Evolutionary conservation across 2,888 invertebrate species (phyloP).

Genomic region (Philereme transversata): DNA sequence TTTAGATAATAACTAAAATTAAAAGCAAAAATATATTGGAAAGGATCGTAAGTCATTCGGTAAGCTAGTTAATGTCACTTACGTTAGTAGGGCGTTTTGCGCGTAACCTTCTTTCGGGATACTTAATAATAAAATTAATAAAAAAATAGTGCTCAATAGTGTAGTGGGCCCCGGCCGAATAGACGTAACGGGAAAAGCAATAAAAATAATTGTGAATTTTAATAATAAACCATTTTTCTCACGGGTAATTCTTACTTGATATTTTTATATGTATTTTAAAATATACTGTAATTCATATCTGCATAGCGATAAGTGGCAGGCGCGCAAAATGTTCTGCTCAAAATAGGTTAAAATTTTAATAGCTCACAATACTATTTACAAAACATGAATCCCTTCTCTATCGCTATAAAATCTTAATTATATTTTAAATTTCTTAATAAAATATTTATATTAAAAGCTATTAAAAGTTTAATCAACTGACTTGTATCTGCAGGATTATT

Average conservation of each 20-base stretch:
- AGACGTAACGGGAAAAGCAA: slow-evolving; percentile 71
- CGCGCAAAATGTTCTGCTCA: slow-evolving; percentile 52
- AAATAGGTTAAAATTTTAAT: slow-evolving; percentile 40
- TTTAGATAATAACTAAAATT: slow-evolving; percentile 80
- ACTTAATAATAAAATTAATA: slow-evolving; percentile 66
- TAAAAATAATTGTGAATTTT: slow-evolving; percentile 74
- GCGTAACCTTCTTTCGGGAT: slow-evolving; percentile 65
- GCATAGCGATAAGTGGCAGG: slow-evolving; percentile 75
- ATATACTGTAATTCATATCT: slow-evolving; percentile 81
- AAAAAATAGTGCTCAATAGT: slow-evolving; percentile 80
- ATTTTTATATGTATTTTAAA: slow-evolving; percentile 83
- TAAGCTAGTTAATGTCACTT: slow-evolving; percentile 63
- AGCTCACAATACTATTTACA: slow-evolving; percentile 28
- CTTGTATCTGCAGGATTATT: slow-evolving; percentile 58
- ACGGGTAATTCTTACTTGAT: slow-evolving; percentile 73
- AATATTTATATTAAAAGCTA: slow-evolving; percentile 32
- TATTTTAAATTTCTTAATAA: slow-evolving; percentile 31
- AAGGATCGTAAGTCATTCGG: slow-evolving; percentile 66
- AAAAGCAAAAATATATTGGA: slow-evolving; percentile 77
- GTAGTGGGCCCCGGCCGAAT: slow-evolving; percentile 57
- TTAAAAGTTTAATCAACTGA: slow-evolving; percentile 49
- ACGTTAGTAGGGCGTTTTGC: slow-evolving; percentile 72
- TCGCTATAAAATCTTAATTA: slow-evolving; percentile 12
- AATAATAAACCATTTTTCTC: slow-evolving; percentile 52
- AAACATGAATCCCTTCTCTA: slow-evolving; percentile 9